A percentile compares a stretch with the other conserved stretches of the same genome.
These are phyloP conservation scores for Cantharis rufa DNA, from an alignment of 2,888 invertebrate genomes.

Conservation along the genomic window DNA sequence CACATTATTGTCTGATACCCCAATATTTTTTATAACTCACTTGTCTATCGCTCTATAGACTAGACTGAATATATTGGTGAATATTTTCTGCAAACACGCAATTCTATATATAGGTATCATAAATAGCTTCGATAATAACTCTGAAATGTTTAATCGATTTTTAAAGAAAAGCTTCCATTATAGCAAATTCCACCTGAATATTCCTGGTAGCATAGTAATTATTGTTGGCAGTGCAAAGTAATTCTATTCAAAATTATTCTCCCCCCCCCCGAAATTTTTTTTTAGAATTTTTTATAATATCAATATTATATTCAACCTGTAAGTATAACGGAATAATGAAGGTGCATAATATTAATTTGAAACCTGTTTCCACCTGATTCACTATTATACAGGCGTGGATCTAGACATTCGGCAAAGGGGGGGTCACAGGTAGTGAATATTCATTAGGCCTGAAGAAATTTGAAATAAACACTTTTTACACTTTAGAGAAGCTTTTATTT, in stretches of 20 bases:
- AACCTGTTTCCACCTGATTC: too few relatives aligned
- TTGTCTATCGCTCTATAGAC: background rate
- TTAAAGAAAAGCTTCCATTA: background rate
- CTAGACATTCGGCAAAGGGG: too few relatives aligned
- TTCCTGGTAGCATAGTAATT: too few relatives aligned
- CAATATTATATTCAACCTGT: too few relatives aligned
- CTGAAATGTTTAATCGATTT: background rate
- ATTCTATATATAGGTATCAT: background rate
- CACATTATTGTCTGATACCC: background rate
- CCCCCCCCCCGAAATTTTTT: background rate
- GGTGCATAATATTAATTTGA: too few relatives aligned
- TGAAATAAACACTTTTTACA: too few relatives aligned
- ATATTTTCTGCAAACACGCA: background rate
- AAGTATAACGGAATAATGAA: too few relatives aligned
- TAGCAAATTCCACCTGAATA: background rate
- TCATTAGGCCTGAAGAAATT: too few relatives aligned
- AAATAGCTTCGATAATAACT: background rate
- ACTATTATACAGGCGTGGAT: too few relatives aligned
- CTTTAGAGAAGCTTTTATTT: too few relatives aligned
- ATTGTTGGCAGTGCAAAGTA: background rate
- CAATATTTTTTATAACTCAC: background rate
- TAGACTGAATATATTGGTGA: background rate
- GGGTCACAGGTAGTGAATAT: too few relatives aligned
- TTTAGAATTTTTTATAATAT: too few relatives aligned
- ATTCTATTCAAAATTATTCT: background rate